phyloP scores from a whole-genome alignment of 2,113 vertebrate species.

The Mesitornis unicolor region DNA sequence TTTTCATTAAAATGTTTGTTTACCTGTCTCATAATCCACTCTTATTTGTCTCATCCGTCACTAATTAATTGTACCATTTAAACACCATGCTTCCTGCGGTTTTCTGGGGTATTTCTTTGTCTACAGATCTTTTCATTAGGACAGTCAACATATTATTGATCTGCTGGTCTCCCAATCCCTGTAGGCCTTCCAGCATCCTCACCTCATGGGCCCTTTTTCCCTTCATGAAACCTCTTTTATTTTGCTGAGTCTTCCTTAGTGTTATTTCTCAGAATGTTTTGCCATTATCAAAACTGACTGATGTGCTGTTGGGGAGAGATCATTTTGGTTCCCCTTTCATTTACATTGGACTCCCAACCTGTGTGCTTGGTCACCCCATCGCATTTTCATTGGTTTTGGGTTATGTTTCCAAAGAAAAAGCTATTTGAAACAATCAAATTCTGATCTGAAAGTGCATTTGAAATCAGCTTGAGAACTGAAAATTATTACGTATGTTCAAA shows the following conservation, averaged over 20 bases:
- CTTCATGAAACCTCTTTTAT: not conserved
- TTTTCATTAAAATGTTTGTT: not conserved
- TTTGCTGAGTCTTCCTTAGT: not conserved
- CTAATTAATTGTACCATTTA: not conserved
- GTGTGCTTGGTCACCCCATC: not conserved
- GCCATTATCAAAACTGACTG: not conserved
- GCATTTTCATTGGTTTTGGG: not conserved
- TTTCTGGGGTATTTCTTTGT: not conserved
- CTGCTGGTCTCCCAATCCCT: not conserved
- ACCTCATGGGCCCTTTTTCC: not conserved
- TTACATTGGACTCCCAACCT: accelerated
- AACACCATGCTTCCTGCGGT: not conserved
- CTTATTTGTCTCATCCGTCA: not conserved
- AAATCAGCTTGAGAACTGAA: not conserved
- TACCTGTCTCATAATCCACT: not conserved
- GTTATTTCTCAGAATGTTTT: not conserved
- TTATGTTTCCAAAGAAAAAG: not conserved
- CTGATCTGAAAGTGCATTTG: not conserved
- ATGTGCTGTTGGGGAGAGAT: not conserved
- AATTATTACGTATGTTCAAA: not conserved
- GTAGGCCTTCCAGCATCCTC: not conserved
- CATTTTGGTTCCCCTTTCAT: not conserved
- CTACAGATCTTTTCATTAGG: not conserved
- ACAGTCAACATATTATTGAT: not conserved
- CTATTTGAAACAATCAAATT: not conserved